Evolutionary conservation across 2,797 vertebrate species (phyloP).

Genomic region (Hyperoplus immaculatus): DNA sequence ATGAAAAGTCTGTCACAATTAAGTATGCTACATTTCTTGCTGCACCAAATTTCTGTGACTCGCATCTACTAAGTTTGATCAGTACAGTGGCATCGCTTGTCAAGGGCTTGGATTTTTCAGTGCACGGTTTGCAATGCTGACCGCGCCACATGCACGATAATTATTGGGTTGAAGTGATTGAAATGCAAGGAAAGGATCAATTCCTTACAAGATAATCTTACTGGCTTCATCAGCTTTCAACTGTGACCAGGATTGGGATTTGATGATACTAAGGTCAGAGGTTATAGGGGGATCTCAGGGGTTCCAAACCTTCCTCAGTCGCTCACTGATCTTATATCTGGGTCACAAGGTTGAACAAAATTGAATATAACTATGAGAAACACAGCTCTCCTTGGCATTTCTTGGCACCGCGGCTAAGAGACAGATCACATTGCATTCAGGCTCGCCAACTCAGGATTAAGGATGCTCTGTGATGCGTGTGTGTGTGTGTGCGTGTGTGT

Average conservation of each 20-base stretch:
- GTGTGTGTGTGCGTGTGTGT: constrained; percentile 41
- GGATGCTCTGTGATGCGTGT: constrained; percentile 39
- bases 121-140: not conserved
- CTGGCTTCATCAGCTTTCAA: constrained; percentile 27
- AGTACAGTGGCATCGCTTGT: not conserved
- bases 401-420: constrained; percentile 15
- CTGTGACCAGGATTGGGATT: constrained; percentile 30
- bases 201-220: constrained; percentile 45
- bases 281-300: constrained; percentile 6
- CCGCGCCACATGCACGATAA: not conserved
- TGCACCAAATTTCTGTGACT: constrained; percentile 26
- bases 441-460: constrained; percentile 52
- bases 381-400: constrained; percentile 44
- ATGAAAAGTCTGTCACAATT: constrained; percentile 63
- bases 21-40: constrained; percentile 36
- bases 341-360: constrained; percentile 9
- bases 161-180: constrained; percentile 19
- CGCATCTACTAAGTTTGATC: constrained; percentile 6
- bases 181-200: constrained; percentile 36
- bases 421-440: constrained; percentile 56
- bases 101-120: not conserved
- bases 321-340: constrained; percentile 29
- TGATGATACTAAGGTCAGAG: constrained; percentile 46
- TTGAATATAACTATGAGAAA: constrained; percentile 21
- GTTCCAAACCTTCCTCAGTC: not conserved